Evolutionary conservation across 2,888 invertebrate genomes (phyloP).

Genomic region (Macrosiphum euphorbiae): DNA sequence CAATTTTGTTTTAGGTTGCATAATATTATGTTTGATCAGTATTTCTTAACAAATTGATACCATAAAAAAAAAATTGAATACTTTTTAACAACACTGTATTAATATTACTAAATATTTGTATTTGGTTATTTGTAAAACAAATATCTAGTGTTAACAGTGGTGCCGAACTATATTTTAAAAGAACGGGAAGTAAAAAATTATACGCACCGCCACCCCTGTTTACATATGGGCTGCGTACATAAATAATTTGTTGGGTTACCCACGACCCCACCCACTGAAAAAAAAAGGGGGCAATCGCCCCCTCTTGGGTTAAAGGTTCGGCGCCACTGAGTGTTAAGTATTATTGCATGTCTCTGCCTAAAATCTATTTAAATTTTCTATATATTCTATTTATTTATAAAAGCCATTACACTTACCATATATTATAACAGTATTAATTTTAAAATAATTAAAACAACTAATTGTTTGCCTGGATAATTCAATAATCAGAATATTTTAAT

Average conservation of each 20-base stretch:
- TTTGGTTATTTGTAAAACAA: not conserved
- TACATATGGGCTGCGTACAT: no score
- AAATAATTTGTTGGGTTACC: no score
- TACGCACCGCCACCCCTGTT: no score
- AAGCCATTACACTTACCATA: not conserved
- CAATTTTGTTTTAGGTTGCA: not conserved
- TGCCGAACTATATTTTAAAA: no score
- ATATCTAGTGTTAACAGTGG: not conserved
- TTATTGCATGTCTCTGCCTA: not conserved
- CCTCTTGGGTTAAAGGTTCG: no score
- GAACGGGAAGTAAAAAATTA: no score
- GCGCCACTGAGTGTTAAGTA: not conserved
- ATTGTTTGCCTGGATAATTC: not conserved
- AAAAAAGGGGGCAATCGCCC: no score
- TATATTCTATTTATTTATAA: not conserved
- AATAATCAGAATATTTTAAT: conserved; percentile 10
- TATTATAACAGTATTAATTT: conserved; percentile 17
- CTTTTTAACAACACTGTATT: not conserved
- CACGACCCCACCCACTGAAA: no score
- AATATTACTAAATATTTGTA: not conserved
- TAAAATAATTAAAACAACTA: not conserved
- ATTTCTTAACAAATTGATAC: not conserved
- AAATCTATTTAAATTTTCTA: not conserved
- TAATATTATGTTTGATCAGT: not conserved
- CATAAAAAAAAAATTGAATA: not conserved